Conservation (phyloP, 2,888 invertebrate genomes). For the Meganola albula region DNA sequence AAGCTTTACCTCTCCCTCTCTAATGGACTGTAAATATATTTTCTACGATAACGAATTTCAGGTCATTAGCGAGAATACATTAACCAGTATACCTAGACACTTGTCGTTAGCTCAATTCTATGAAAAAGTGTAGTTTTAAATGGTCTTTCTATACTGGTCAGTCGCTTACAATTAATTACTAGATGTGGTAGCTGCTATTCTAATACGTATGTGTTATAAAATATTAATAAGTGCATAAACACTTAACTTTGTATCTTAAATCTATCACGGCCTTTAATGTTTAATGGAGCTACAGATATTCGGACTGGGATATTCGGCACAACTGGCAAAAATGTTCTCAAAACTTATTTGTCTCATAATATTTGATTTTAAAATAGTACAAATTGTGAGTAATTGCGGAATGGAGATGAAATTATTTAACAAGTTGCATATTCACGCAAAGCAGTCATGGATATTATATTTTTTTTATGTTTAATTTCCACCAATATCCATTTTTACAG, state of each 20-base stretch:
- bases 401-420: too few species aligned
- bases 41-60: slow-evolving; percentile 37
- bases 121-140: slow-evolving; percentile 19
- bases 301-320: too few species aligned
- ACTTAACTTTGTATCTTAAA: slow-evolving; percentile 48
- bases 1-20: slow-evolving; percentile 32
- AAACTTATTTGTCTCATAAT: slow-evolving; percentile 8
- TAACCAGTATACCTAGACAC: slow-evolving; percentile 27
- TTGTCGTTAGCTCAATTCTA: slow-evolving; percentile 16
- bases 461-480: too few species aligned
- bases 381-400: too few species aligned
- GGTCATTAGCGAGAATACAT: slow-evolving; percentile 34
- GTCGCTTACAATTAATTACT: slow-evolving; percentile 24
- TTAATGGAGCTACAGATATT: too few species aligned
- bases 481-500: too few species aligned
- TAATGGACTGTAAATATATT: slow-evolving; percentile 49
- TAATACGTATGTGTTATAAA: slow-evolving; percentile 47
- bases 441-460: too few species aligned
- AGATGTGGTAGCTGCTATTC: slow-evolving; percentile 41
- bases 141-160: slow-evolving; percentile 29
- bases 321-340: too few species aligned
- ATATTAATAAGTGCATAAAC: slow-evolving; percentile 53
- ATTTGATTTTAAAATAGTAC: too few species aligned
- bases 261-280: slow-evolving; percentile 68
- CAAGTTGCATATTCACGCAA: too few species aligned